phyloP scores from a whole-genome alignment of 2,797 vertebrate genomes.

The Sphenopsis melanotis region DNA sequence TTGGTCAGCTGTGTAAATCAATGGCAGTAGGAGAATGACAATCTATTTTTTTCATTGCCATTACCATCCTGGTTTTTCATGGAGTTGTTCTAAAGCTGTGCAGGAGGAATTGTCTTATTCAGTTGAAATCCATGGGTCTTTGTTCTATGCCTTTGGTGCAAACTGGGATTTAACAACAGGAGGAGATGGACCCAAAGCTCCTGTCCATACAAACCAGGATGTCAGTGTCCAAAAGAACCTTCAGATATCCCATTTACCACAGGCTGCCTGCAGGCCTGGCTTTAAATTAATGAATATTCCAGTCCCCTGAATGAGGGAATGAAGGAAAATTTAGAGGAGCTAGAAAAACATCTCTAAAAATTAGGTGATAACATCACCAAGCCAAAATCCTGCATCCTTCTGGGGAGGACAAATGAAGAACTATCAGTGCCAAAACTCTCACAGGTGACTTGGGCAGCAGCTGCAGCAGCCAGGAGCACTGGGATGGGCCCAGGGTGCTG shows the following conservation, averaged over 20 bases:
- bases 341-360: not conserved
- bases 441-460: not conserved
- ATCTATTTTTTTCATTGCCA: not conserved
- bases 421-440: not conserved
- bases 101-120: not conserved
- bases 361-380: not conserved
- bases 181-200: not conserved
- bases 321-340: not conserved
- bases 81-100: not conserved
- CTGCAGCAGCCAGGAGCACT: accelerated
- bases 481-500: not conserved
- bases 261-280: not conserved
- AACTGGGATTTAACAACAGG: not conserved
- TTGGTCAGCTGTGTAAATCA: not conserved
- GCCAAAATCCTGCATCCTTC: not conserved
- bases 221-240: not conserved
- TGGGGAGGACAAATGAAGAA: not conserved
- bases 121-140: not conserved
- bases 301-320: not conserved
- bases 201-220: not conserved
- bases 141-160: not conserved
- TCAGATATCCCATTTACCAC: not conserved
- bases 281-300: too few species aligned
- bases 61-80: not conserved
- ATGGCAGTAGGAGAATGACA: not conserved